Base-by-base conservation (phyloP, 2,113 vertebrate genomes). In the Takifugu flavidus region DNA sequence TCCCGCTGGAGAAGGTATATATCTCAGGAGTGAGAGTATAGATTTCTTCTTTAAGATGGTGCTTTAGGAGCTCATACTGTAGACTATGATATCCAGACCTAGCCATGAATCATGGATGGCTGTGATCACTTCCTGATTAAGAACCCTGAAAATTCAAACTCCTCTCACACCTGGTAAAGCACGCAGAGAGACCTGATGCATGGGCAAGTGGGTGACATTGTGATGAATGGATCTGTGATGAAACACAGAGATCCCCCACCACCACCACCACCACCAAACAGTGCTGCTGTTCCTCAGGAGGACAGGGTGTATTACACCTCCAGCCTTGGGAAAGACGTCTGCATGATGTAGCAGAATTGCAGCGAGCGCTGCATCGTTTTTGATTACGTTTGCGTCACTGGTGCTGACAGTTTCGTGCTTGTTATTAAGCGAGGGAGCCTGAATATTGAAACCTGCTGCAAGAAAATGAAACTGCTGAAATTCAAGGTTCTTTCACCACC, bases 221-320 rank as follows among this genome's bases (percentile, higher is more conserved):
- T 86, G 84, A 90, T 89, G 78, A 78, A 89, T 88, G 70, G 56
- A 62, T 55, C 63, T 68, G 80, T 87, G 87, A 90, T 84, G 83
- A 84, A 89, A 85, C 87, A 62, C 86, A 90, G 88, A 79, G 74
- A 67, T 77, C 80, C 54, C 25, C 10, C 79, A 72, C 74, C 67
- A n/a, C n/a, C 47, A 54, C 65, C 75, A 65, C 64, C 55, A 50
- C 53, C 31, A 71, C 70, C 71, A 80, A 79, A 75, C 50, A 76
- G 68, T 54, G 46, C 72, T 28, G 66, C 69, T 6, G 44, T 63
- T 64, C 77, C 86, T 79, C 73, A 54, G 64, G 77, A 82, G 82
- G 60, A 80, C 61, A 70, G 47, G 74, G 53, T 60, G 59, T 65
- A 56, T 79, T 80, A 78, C 75, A 76, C 82, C 85, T 75, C 68